Evolutionary conservation across 2,888 invertebrate species (phyloP), one percentile per base, ranked within the genome.

Genomic region (Altica lythri): DNA sequence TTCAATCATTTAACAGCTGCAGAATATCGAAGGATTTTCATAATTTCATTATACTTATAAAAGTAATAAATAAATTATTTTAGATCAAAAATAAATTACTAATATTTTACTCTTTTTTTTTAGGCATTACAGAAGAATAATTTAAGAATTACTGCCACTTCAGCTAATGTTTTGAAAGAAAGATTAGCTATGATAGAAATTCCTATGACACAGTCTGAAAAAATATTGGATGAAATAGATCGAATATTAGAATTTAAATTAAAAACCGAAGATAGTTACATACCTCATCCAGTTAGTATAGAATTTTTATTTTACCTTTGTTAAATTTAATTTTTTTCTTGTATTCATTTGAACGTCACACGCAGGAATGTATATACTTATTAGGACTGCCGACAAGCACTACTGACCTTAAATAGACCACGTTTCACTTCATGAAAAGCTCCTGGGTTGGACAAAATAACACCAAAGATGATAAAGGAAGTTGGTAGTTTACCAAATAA

Each of bases 261-360:
- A 37, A 60, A 59, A 35, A 30, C 57, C 10, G 57, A 59, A n/a
- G 40, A 37, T 5, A 53, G 68, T 0, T 76, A 78, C 43, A 78
- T 83, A 38, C 75, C 76, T 14, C 82, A 82, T 70, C 83, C 82
- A 2, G 79, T 78, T 63, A 74, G 68, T 64, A 30, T 32, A 14
- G 18, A 13, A 9, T 13, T 43, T 52, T 8, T 19, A 35, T 12
- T 53, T 48, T 30, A 6, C 3, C 17, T n/a, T 17, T 17, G 13
- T 2, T 2, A 30, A 32, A 18, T 19, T 18, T 18, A 38, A 4
- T 40, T 51, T 25, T 44, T 10, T 40, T 17, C 19, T 42, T 44
- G 8, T 25, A 25, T n/a, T n/a, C n/a, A n/a, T n/a, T n/a, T n/a
- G n/a, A n/a, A n/a, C n/a, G n/a, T n/a, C n/a, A n/a, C n/a, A n/a